Evolutionary conservation across 2,797 vertebrate species (phyloP).

Genomic region (Diplodus sargus): DNA sequence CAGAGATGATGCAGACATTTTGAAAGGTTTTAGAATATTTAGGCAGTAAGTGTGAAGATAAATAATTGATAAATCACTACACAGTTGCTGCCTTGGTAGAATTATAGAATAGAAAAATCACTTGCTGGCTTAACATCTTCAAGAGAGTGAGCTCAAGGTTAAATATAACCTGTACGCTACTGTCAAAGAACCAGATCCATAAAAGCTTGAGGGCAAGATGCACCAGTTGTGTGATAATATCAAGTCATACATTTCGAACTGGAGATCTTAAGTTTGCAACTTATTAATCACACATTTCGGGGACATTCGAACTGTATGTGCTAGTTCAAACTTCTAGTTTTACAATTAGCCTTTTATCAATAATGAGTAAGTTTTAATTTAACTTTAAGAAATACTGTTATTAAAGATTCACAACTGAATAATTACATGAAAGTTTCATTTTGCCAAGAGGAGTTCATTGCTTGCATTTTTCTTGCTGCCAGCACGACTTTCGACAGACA

Average conservation of each 20-base stretch:
- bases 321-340: neutral
- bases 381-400: neutral
- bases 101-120: neutral
- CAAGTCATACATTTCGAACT: neutral
- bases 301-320: neutral
- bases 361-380: neutral
- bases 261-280: neutral
- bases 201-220: neutral
- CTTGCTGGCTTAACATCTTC: constrained; percentile 7
- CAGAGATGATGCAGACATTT: neutral
- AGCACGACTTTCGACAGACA: neutral
- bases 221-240: neutral
- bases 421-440: neutral
- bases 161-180: neutral
- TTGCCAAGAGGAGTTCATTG: neutral
- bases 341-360: neutral
- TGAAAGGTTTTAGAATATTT: constrained; percentile 13
- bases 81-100: neutral
- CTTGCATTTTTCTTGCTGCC: neutral
- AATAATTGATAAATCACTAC: constrained; percentile 11
- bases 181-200: neutral
- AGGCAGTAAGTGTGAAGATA: constrained; percentile 1
- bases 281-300: neutral
- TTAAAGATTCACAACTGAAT: neutral
- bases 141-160: constrained; percentile 6